Base-by-base conservation (phyloP, 2,797 vertebrate species). In the Limnodromus scolopaceus region DNA sequence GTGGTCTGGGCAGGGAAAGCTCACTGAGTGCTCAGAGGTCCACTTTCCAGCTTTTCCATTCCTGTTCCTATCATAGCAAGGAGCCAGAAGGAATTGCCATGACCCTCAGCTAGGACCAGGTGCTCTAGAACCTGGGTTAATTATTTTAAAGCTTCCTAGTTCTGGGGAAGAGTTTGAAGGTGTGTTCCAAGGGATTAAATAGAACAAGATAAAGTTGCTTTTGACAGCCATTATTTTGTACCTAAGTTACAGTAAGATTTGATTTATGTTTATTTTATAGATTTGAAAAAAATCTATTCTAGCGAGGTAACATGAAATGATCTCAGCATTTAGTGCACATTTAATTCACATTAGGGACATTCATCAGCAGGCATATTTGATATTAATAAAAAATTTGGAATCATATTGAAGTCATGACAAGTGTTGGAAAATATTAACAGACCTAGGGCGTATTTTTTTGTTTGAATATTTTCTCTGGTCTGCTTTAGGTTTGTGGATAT, bases 391-490 rank as follows among this genome's bases (percentile, higher is more conserved):
- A 75, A 46, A 30, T 45, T 80, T 69, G 57, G 69, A 93, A 80
- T 92, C 34, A 41, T 78, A 60, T 10, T 75, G 57, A 96, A 94
- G 64, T 77, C n/a, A 22, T 92, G 87, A 79, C 48, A 95, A 94
- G 32, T 87, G 38, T 60, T 95, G 54, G 76, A 89, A 93, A 93
- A 94, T 84, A 86, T 78, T 82, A 86, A 32, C 60, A 65, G 74
- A 92, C 34, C 72, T 70, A 61, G 61, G 30, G 32, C 54, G 27
- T 39, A 27, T 45, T 91, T 81, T 92, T 75, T 87, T 48, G 11
- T 87, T 66, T 81, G 15, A 92, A 19, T 85, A 66, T 64, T 94
- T 83, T 91, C 92, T 93, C 96, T 82, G 70, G 28, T 96, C 69
- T 94, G 16, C 76, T 68, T 93, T 84, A 92, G 28, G 43, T 92